A percentile compares a stretch with the other conserved stretches of the same genome.
phyloP scores from a whole-genome alignment of 2,113 vertebrate genomes.

The Mustelus asterias region DNA sequence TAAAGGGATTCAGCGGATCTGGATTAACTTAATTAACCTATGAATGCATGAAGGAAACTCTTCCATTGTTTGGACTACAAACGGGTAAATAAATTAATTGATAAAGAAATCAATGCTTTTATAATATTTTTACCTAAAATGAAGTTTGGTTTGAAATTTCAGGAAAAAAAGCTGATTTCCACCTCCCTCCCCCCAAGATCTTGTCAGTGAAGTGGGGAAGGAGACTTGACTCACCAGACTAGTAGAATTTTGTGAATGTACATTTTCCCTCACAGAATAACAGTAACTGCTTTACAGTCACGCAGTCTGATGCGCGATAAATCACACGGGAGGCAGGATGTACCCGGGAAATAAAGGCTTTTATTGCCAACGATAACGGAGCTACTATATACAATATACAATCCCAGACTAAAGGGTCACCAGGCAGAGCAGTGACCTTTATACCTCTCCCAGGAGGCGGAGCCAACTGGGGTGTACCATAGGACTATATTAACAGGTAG shows the following conservation, averaged over 20 bases:
- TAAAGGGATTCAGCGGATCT: not conserved
- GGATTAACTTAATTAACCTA: not conserved
- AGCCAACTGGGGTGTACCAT: too few species aligned
- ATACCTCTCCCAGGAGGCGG: too few species aligned
- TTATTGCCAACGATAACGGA: too few species aligned
- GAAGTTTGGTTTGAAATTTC: not conserved
- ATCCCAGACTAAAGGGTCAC: too few species aligned
- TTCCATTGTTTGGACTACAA: not conserved
- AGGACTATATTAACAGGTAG: too few species aligned
- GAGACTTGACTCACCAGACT: not conserved
- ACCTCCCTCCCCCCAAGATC: too few species aligned
- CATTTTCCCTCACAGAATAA: not conserved
- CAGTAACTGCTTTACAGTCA: not conserved
- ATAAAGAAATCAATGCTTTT: not conserved
- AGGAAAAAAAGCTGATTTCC: not conserved
- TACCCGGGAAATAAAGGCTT: too few species aligned
- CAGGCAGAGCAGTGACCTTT: too few species aligned
- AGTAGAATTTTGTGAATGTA: not conserved
- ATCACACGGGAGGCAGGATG: too few species aligned
- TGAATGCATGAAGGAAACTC: slow-evolving; percentile 6
- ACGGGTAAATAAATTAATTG: not conserved
- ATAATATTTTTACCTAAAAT: not conserved
- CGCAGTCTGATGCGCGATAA: too few species aligned
- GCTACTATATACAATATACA: too few species aligned
- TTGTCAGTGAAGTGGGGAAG: too few species aligned